Percentiles rank a stretch among this genome's conserved stretches.
phyloP scores from a whole-genome alignment of 2,888 invertebrate species.

The Caenorhabditis becei region DNA sequence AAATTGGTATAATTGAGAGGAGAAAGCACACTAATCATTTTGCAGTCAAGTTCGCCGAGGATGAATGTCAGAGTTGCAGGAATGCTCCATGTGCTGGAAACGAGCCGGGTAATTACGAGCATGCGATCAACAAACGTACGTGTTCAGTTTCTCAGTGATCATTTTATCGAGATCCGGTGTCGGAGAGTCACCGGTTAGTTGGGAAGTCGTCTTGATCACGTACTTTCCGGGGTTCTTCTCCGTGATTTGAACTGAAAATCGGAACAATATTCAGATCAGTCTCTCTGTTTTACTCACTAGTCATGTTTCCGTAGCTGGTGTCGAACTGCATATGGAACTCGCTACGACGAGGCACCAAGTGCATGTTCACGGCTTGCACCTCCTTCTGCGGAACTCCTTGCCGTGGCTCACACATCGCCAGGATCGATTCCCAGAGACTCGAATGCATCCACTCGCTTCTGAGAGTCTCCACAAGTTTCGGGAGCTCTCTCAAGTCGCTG shows the following conservation, averaged over 20 bases:
- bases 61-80: constrained; percentile 33
- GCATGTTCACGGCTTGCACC: constrained; percentile 17
- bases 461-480: constrained; percentile 47
- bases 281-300: constrained; percentile 20
- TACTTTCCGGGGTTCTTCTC: constrained; percentile 41
- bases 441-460: constrained; percentile 65
- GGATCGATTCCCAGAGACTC: constrained; percentile 65
- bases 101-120: no score
- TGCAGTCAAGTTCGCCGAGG: constrained; percentile 22
- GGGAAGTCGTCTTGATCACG: constrained; percentile 17
- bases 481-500: constrained; percentile 51
- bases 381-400: constrained; percentile 7
- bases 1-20: constrained; percentile 28
- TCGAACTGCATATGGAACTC: constrained; percentile 55
- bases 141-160: constrained; percentile 52
- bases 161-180: constrained; percentile 38
- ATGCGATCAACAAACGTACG: no score
- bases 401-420: constrained; percentile 56
- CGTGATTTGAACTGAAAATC: constrained; percentile 47
- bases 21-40: constrained; percentile 7
- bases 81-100: constrained; percentile 58
- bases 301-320: constrained; percentile 26
- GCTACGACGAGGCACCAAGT: constrained; percentile 14
- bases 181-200: constrained; percentile 30
- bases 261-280: background rate